Conservation (phyloP, 2,113 vertebrate genomes). For the Pithys albifrons region DNA sequence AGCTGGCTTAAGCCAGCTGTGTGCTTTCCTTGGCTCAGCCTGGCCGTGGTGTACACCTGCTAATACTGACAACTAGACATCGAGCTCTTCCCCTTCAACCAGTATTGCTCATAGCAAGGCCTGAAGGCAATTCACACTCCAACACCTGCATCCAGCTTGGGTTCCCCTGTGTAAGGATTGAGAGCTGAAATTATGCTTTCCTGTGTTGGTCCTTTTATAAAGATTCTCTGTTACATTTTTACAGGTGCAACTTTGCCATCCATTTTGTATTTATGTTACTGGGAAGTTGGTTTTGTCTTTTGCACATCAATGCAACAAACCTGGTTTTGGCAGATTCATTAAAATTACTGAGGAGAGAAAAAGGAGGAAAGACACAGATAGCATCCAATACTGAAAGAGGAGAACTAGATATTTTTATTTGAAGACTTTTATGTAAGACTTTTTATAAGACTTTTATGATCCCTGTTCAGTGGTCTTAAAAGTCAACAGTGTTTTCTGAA, state of each 20-base stretch:
- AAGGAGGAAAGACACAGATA: not conserved
- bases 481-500: not conserved
- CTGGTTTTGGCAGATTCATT: not conserved
- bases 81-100: not conserved
- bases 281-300: not conserved
- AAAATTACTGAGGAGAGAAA: not conserved
- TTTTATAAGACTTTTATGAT: not conserved
- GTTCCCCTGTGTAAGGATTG: not conserved
- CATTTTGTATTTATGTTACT: not conserved
- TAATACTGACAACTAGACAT: not conserved
- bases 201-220: not conserved
- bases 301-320: not conserved
- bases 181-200: not conserved
- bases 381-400: not conserved
- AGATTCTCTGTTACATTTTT: not conserved
- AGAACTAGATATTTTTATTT: not conserved
- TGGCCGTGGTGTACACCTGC: fast-evolving
- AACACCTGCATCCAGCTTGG: not conserved
- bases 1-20: not conserved
- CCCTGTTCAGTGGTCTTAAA: not conserved
- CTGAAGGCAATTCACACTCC: not conserved
- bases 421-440: not conserved
- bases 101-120: not conserved
- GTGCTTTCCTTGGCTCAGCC: not conserved
- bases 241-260: not conserved